A percentile compares a stretch with the other conserved stretches of the same genome.
Evolutionary conservation across 2,113 vertebrate species (phyloP).

Genomic region (Astatoreochromis straeleni): DNA sequence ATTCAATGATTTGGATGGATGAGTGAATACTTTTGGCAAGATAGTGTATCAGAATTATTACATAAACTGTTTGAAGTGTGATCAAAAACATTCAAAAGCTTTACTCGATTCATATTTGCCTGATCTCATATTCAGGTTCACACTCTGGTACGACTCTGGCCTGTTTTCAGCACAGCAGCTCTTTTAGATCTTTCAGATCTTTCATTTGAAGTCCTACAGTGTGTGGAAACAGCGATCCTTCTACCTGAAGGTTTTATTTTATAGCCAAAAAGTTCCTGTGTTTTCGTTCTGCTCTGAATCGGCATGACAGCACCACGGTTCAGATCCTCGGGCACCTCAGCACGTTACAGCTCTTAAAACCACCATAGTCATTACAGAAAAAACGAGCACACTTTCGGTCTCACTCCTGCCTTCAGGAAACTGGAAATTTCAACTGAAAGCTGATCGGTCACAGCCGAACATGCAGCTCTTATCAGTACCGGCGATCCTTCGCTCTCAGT

Average conservation of each 20-base stretch:
- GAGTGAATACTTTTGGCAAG: neutral
- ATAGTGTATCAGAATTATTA: neutral
- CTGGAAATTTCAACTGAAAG: neutral
- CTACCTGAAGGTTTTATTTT: fast-evolving
- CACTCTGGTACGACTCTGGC: neutral
- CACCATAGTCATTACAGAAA: neutral
- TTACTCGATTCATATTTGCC: neutral
- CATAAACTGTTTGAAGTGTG: neutral
- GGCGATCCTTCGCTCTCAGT: fast-evolving
- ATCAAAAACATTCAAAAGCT: neutral
- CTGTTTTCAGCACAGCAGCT: neutral
- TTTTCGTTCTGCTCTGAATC: neutral
- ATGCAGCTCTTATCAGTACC: neutral
- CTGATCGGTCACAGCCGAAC: neutral
- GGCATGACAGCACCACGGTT: neutral
- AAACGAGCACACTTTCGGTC: fast-evolving
- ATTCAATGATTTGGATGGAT: neutral
- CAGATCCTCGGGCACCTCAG: neutral
- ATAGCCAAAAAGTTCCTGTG: neutral
- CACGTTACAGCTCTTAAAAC: neutral
- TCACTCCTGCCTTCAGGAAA: neutral
- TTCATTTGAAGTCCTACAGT: fast-evolving
- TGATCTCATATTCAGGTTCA: neutral
- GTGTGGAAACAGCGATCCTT: neutral
- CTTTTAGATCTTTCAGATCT: neutral